These are phyloP conservation scores for Scyliorhinus canicula DNA, from an alignment of 2,797 vertebrate species.

Conservation along the genomic window DNA sequence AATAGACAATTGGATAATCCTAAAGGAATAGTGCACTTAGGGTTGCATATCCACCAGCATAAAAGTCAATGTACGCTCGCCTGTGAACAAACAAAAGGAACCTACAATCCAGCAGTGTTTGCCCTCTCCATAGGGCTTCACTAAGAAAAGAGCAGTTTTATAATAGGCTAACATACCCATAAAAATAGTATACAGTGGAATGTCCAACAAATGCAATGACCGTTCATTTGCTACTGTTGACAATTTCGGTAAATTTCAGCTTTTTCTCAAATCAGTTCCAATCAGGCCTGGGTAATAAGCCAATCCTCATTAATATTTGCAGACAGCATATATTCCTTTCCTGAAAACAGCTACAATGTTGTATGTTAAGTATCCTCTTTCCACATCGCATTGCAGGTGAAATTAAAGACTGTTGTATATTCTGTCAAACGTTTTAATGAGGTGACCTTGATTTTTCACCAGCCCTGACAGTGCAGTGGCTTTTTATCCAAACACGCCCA, in stretches of 20 bases:
- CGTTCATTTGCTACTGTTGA: neutral
- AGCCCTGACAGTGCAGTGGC: neutral
- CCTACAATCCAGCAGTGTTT: neutral
- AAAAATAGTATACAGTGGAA: neutral
- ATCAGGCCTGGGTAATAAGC: neutral
- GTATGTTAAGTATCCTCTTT: neutral
- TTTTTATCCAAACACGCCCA: conserved; percentile 32
- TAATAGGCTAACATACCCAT: neutral
- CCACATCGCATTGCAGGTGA: neutral
- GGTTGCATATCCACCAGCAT: neutral
- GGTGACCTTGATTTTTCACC: conserved; percentile 23
- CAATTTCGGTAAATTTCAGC: neutral
- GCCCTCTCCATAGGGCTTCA: neutral
- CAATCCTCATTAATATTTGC: conserved; percentile 12
- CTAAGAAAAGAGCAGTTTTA: neutral
- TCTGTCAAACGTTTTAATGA: neutral
- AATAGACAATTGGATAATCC: neutral
- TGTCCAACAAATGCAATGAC: neutral
- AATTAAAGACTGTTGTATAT: neutral
- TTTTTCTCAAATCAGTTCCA: neutral
- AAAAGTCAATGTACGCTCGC: neutral
- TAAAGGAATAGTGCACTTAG: neutral
- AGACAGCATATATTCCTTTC: neutral
- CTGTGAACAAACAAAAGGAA: neutral
- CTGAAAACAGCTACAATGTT: neutral